Conservation (phyloP, 2,888 invertebrate species). For the Aethes cnicana region DNA sequence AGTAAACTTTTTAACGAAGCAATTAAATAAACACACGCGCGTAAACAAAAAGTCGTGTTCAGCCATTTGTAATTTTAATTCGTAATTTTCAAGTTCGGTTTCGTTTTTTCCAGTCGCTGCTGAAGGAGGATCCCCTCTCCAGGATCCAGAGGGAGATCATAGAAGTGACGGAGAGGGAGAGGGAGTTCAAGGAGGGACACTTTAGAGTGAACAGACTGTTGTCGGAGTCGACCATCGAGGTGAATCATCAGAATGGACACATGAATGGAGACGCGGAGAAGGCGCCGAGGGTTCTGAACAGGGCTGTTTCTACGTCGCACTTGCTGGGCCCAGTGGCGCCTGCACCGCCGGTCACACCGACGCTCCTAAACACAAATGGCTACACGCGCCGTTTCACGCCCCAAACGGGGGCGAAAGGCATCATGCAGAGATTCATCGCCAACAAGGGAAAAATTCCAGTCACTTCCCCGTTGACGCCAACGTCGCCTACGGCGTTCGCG, state of each 20-base stretch:
- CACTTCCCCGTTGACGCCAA: conserved; percentile 51
- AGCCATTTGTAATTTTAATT: not conserved
- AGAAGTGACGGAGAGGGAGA: conserved; percentile 91
- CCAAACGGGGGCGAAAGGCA: conserved; percentile 86
- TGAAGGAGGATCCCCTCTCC: conserved; percentile 87
- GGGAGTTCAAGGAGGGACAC: conserved; percentile 87
- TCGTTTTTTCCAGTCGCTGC: conserved; percentile 71
- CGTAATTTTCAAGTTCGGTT: conserved; percentile 32
- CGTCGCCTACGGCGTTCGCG: conserved; percentile 48
- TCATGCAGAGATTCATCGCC: conserved; percentile 93
- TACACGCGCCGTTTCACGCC: conserved; percentile 84
- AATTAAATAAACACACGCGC: conserved; percentile 22
- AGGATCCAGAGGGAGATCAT: conserved; percentile 95
- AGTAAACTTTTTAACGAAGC: not conserved
- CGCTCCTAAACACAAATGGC: conserved; percentile 71
- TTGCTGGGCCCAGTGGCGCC: conserved; percentile 66
- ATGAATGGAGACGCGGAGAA: conserved; percentile 61
- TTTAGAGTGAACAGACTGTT: conserved; percentile 71
- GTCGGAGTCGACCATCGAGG: conserved; percentile 75
- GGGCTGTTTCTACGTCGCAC: conserved; percentile 75
- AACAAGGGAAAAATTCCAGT: conserved; percentile 87
- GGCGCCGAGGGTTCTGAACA: conserved; percentile 56
- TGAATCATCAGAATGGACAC: conserved; percentile 73
- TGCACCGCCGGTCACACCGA: conserved; percentile 59
- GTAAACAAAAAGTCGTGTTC: conserved; percentile 4